Base-by-base conservation (phyloP, 2,888 invertebrate genomes). In the Parascotia fuliginaria region DNA sequence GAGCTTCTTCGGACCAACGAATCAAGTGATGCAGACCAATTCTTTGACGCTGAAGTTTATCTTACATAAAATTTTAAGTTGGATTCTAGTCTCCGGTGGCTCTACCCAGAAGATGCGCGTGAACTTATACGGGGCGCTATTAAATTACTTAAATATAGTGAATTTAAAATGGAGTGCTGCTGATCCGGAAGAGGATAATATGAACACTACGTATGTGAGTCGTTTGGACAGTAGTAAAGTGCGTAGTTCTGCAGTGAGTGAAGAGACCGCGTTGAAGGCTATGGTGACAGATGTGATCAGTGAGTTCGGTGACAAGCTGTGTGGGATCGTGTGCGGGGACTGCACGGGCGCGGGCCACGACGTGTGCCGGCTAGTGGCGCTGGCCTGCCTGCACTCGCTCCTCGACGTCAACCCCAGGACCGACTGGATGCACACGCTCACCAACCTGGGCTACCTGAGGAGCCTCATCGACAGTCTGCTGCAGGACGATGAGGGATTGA, bases 361-460 rank as follows among this genome's bases (percentile, higher is more conserved):
- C 66, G 95, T 98, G 9, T 97, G 97, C 73, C 95, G 97, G 85
- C 97, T 98, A 96, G 92, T 97, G 43, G 96, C 98, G 0, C 89
- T 98, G 63, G 95, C 97, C 0, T 96, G 96, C 58, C 89, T 98
- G 45, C 96, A 97, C 77, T 94, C 96, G 33, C 88, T 98, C 34
- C 90, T 97, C 0, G 95, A 96, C 57, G 89, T 96, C 56, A 96
- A 96, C 67, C 95, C 95, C 2, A 93, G 95, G 33, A 94, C 95
- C 0, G 89, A 87, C n/a, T 91, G 91, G 91, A 82, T 90, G 79
- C 75, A 82, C 48, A 85, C 84, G 22, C 65, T 92, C 34, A 87
- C 84, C 48, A 79, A 88, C 31, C 89, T 88, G 60, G 95, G 96
- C 0, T 98, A 98, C 73, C 83, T 98, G 54, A 95, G 96, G 68